Percentiles rank a stretch among this genome's conserved stretches.
These are phyloP conservation scores for Passerina amoena DNA, from an alignment of 2,113 vertebrate species.

Conservation along the genomic window DNA sequence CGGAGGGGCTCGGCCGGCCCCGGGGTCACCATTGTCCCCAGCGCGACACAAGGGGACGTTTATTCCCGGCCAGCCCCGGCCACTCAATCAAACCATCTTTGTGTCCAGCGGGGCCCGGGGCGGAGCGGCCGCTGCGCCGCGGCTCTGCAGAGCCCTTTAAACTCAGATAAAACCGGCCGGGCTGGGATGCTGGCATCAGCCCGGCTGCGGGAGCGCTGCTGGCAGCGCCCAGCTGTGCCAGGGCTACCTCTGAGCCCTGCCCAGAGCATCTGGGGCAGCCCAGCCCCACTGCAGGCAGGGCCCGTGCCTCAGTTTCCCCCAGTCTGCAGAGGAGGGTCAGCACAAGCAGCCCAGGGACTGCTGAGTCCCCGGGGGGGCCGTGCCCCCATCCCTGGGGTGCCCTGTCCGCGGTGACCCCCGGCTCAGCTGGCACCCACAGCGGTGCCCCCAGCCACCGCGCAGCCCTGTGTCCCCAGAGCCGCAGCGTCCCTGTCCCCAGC, in stretches of 20 bases:
- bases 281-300: background rate
- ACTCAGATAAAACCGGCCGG: background rate
- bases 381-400: background rate
- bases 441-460: accelerated
- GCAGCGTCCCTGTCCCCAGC: accelerated
- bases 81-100: slow-evolving; percentile 62
- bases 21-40: slow-evolving; percentile 59
- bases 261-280: accelerated
- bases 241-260: accelerated
- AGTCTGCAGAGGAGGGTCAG: too few relatives aligned
- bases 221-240: background rate
- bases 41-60: slow-evolving; percentile 54
- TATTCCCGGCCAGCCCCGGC: slow-evolving; percentile 26
- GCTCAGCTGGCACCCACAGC: background rate
- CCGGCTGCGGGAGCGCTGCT: accelerated
- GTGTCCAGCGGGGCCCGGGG: slow-evolving; percentile 46
- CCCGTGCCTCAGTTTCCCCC: background rate
- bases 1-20: background rate
- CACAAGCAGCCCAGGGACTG: background rate
- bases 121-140: slow-evolving; percentile 15
- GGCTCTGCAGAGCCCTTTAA: background rate
- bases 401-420: accelerated
- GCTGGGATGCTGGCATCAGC: accelerated
- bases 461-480: background rate
- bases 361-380: background rate